These are phyloP conservation scores for Triplophysa dalaica DNA, from an alignment of 2,113 vertebrate species.

Conservation along the genomic window DNA sequence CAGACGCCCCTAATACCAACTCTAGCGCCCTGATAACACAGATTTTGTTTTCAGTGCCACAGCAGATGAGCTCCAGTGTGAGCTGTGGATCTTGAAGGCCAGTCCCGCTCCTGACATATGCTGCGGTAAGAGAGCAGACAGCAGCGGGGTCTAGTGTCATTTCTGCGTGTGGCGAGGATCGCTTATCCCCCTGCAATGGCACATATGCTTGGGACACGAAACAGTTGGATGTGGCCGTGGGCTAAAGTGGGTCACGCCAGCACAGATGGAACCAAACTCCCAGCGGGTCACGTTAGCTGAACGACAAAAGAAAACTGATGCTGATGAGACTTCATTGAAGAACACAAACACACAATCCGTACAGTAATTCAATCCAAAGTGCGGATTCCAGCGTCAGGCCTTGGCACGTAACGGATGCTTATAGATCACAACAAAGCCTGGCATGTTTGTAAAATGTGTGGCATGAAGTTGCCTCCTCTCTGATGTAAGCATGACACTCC, in stretches of 20 bases:
- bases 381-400: slow-evolving; percentile 31
- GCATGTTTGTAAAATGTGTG: slow-evolving; percentile 37
- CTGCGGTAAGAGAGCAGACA: slow-evolving; percentile 59
- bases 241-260: slow-evolving; percentile 81
- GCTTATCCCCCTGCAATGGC: slow-evolving; percentile 74
- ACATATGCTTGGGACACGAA: slow-evolving; percentile 78
- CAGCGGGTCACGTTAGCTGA: slow-evolving; percentile 74
- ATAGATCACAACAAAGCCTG: slow-evolving; percentile 40
- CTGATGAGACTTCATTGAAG: slow-evolving; percentile 46
- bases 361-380: slow-evolving; percentile 48
- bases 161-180: slow-evolving; percentile 64
- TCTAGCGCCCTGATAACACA: neutral
- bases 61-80: slow-evolving; percentile 36
- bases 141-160: slow-evolving; percentile 67
- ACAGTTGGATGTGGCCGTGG: slow-evolving; percentile 81
- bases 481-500: slow-evolving; percentile 23
- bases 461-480: slow-evolving; percentile 30
- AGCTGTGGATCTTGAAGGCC: slow-evolving; percentile 53
- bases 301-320: slow-evolving; percentile 60
- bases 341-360: slow-evolving; percentile 37
- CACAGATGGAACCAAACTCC: slow-evolving; percentile 80
- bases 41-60: neutral
- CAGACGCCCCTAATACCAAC: slow-evolving; percentile 12
- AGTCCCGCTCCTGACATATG: slow-evolving; percentile 63
- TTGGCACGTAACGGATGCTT: slow-evolving; percentile 45